Evolutionary conservation across 1,140 invertebrate genomes (phyloP), one percentile per base, ranked within the genome.

Genomic region (Trissolcus basalis): DNA sequence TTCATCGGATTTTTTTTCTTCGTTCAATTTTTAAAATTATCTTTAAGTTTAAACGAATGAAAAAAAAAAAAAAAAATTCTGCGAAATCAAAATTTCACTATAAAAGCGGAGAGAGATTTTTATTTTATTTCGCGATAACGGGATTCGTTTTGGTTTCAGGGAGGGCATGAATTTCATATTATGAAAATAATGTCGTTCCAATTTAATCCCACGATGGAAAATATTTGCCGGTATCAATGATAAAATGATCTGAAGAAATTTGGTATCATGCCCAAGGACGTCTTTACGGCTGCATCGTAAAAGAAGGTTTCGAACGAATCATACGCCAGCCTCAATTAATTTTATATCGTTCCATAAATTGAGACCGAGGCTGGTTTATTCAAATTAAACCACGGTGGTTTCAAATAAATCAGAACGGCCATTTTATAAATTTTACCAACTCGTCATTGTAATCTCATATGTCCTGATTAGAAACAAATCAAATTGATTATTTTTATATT

Each of bases 261-360:
- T 44, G 43, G 43, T 44, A 12, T 44, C 8, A 16, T 48, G 15
- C 10, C 44, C 44, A 59, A 59, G 44, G 44, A 7, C 44, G 27
- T 19, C 16, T 47, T 58, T 47, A 36, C 13, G 44, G 32, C 55
- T 27, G 9, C n/a, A 33, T 59, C 32, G 43, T 48, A 48, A 59
- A 48, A 59, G 41, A 33, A 39, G 35, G 19, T 48, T 59, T 59
- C 27, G 36, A n/a, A 32, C 44, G 15, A 59, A 59, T 48, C 54
- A 13, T 33, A 33, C 13, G 44, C 12, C 44, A 48, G 27, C 44
- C 32, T 59, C 43, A 59, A 59, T 59, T 47, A 59, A 59, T 59
- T 59, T 59, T 59, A 56, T 59, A 33, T 45, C 41, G 55, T 43
- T 48, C 16, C 55, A 13, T 48, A 59, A 59, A 59, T 48, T 14